Evolutionary conservation across 2,888 invertebrate species (phyloP).

Genomic region (Caenorhabditis doughertyi): DNA sequence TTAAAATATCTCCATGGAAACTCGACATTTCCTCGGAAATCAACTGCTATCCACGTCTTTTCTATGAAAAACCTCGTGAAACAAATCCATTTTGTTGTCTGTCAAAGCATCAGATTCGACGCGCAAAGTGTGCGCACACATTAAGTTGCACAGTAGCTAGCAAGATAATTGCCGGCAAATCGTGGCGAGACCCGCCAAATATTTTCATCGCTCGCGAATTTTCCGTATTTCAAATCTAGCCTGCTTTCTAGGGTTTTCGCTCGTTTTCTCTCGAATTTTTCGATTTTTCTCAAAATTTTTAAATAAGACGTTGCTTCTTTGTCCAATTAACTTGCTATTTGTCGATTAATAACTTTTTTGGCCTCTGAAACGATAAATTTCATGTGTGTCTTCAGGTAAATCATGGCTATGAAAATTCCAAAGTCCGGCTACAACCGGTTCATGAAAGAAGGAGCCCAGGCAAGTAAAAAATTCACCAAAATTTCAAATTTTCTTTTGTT

Average conservation of each 20-base stretch:
- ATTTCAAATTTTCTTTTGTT: neutral
- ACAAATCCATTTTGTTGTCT: neutral
- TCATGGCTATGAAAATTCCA: conserved; percentile 81
- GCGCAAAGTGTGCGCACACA: conserved; percentile 41
- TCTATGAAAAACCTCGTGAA: too few relatives aligned
- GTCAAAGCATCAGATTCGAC: conserved; percentile 14
- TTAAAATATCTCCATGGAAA: too few relatives aligned
- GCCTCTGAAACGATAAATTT: neutral
- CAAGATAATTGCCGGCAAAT: neutral
- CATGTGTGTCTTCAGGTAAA: conserved; percentile 54
- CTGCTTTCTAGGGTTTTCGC: neutral
- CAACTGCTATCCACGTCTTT: too few relatives aligned
- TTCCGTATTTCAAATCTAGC: conserved; percentile 51
- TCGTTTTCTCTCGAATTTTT: neutral
- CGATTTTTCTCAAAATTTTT: neutral
- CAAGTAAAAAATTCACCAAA: conserved; percentile 28
- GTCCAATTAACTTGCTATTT: neutral
- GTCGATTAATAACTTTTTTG: too few relatives aligned
- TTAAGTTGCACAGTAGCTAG: neutral
- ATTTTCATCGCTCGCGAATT: conserved; percentile 48
- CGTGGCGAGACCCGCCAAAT: conserved; percentile 50
- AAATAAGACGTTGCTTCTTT: neutral
- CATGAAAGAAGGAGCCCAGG: conserved; percentile 82
- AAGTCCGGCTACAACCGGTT: conserved; percentile 81
- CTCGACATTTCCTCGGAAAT: too few relatives aligned